phyloP scores from a whole-genome alignment of 2,113 vertebrate genomes.

The Stigmatopora nigra region DNA sequence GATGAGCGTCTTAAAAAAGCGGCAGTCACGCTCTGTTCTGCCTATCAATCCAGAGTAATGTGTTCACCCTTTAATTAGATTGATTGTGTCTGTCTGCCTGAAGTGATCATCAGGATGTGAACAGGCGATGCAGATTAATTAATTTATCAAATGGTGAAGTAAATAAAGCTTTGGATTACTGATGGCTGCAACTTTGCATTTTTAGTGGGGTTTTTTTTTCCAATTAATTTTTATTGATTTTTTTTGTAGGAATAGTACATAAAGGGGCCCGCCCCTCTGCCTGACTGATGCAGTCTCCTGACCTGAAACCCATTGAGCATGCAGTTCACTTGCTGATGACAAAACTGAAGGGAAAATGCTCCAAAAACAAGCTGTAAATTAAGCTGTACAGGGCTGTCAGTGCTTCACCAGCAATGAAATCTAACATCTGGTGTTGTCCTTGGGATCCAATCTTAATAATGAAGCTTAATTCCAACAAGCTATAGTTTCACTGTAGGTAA shows the following conservation, averaged over 20 bases:
- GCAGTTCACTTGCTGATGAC: too few species aligned
- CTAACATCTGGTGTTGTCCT: too few species aligned
- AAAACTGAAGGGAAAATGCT: too few species aligned
- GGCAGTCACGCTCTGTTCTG: constrained; percentile 34
- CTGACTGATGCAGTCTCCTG: neutral
- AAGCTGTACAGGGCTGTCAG: neutral
- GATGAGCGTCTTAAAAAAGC: constrained; percentile 44
- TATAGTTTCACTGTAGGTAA: too few species aligned
- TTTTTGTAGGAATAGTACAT: neutral
- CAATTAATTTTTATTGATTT: too few species aligned
- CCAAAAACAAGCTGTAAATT: too few species aligned
- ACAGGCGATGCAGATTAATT: constrained; percentile 37
- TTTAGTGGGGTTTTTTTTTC: neutral
- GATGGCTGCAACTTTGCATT: neutral
- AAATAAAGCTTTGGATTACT: constrained; percentile 19
- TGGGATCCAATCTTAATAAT: too few species aligned
- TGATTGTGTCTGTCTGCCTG: constrained; percentile 32
- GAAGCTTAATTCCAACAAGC: too few species aligned
- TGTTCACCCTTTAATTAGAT: constrained; percentile 34
- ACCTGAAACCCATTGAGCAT: too few species aligned
- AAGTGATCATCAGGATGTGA: constrained; percentile 34
- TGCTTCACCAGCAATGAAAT: too few species aligned
- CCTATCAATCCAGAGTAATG: constrained; percentile 53
- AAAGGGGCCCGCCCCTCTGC: neutral
- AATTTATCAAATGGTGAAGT: constrained; percentile 37